Evolutionary conservation across 2,888 invertebrate genomes (phyloP), one percentile per base, ranked within the genome.

Genomic region (Nomada ruficornis): DNA sequence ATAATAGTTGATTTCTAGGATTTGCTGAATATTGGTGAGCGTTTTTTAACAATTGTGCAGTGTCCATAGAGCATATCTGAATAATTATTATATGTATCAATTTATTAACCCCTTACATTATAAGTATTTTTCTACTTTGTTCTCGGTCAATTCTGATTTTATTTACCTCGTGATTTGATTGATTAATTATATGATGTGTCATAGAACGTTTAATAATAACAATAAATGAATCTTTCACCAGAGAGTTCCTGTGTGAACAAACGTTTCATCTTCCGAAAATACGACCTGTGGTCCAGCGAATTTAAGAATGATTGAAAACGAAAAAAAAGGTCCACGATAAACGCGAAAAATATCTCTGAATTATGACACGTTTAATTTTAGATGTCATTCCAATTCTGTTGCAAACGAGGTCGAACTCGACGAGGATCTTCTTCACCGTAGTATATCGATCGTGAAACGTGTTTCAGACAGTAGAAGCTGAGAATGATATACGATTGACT

Each of bases 341-440:
- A 57, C n/a, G 47, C 59, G 44, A 59, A 36, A 50, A 57, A 55
- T 71, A 76, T 63, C 62, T 63, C 18, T 29, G 55, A 76, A 29
- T 52, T 71, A 71, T 63, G 54, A 63, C 54, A 47, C 18, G 71
- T 71, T 47, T 76, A 76, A 76, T 71, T 71, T 71, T 63, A 76
- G 55, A 36, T 55, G 70, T 70, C 54, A 47, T 47, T 68, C 26
- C 60, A 18, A 36, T 26, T n/a, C 36, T 20, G 29, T 29, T 29
- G 68, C 42, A 42, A 55, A 44, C 75, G 69, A 60, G 69, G 60
- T n/a, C 26, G 50, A 47, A 15, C 44, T 13, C 72, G 64, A 55
- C 36, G 15, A 69, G 36, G 59, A 70, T 68, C 68, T 47, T 15
- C 23, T 15, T 18, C 18, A 9, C 4, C 9, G 26, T 42, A 9